Conservation (phyloP, 30 jellyfish, hydroid and myxozoan species). For the Chironex yamaguchii region DNA sequence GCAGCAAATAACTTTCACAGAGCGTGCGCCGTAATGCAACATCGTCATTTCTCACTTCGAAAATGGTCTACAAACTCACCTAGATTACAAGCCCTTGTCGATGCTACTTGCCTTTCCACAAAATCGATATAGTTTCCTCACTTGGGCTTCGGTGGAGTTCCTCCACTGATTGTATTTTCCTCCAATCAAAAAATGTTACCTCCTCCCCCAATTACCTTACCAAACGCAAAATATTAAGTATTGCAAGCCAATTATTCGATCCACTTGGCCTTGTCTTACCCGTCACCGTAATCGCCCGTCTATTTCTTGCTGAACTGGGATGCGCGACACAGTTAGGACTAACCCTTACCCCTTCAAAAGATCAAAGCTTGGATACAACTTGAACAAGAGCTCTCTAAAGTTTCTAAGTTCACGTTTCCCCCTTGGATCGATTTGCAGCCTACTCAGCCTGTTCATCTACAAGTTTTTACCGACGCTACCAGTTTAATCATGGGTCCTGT, state of each 20-base stretch:
- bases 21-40: too few relatives aligned
- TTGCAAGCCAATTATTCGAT: conserved; percentile 36
- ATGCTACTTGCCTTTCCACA: too few relatives aligned
- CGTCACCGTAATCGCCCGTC: conserved; percentile 27
- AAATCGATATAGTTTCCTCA: too few relatives aligned
- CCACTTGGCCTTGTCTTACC: conserved; percentile 48
- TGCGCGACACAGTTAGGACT: conserved; percentile 21
- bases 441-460: conserved; percentile 9
- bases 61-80: too few relatives aligned
- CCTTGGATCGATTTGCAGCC: conserved; percentile 9
- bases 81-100: too few relatives aligned
- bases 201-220: not conserved
- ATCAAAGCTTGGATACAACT: not conserved
- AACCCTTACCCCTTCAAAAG: conserved; percentile 15
- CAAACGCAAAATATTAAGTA: conserved; percentile 10
- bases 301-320: conserved; percentile 32
- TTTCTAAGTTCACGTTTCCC: conserved; percentile 7
- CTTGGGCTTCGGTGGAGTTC: too few relatives aligned
- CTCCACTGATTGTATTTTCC: not conserved
- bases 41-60: too few relatives aligned
- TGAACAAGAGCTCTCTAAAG: conserved; percentile 8
- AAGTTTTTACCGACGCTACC: conserved; percentile 39
- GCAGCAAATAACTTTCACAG: too few relatives aligned
- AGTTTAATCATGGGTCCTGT: conserved; percentile 12
- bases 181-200: conserved; percentile 2